Evolutionary conservation across 37 sponge, comb jelly and placozoan species (phyloP).

Genomic region (Ianthella basta): DNA sequence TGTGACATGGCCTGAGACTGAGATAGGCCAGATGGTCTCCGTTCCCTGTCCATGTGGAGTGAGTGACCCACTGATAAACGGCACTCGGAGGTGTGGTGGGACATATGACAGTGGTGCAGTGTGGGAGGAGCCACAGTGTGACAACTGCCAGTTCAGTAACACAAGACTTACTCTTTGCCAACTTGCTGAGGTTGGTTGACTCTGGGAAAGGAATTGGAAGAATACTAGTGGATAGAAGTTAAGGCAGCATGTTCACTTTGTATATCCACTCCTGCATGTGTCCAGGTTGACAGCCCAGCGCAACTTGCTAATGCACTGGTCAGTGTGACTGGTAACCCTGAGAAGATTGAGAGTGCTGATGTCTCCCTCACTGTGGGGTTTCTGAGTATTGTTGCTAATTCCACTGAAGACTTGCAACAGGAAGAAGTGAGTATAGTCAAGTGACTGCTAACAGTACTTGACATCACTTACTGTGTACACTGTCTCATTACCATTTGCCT

Average conservation of each 20-base stretch:
- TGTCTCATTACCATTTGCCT: too few species aligned
- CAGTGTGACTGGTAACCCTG: not conserved
- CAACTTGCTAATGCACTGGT: not conserved
- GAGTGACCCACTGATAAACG: not conserved
- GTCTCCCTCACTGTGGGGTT: not conserved
- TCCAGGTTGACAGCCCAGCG: not conserved
- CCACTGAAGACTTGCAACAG: slow-evolving; percentile 12
- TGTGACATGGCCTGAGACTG: slow-evolving; percentile 49
- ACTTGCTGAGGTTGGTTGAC: slow-evolving; percentile 32
- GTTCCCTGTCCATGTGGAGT: slow-evolving; percentile 53
- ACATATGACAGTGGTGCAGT: slow-evolving; percentile 43
- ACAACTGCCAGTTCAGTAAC: slow-evolving; percentile 44
- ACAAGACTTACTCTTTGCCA: slow-evolving; percentile 29
- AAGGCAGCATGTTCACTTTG: too few species aligned
- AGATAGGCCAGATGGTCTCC: slow-evolving; percentile 28
- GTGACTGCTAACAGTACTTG: too few species aligned
- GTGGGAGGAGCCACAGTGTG: slow-evolving; percentile 34
- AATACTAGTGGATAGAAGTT: too few species aligned
- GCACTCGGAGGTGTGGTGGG: slow-evolving; percentile 55
- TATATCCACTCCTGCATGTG: too few species aligned
- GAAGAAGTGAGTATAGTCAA: slow-evolving; percentile 12
- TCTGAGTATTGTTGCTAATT: not conserved
- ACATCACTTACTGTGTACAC: too few species aligned
- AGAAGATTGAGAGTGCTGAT: slow-evolving; percentile 1
- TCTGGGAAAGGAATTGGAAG: too few species aligned